Percentiles rank a stretch among this genome's conserved stretches.
Evolutionary conservation across 2,888 invertebrate species (phyloP).

Genomic region (Allophyes oxyacanthae): DNA sequence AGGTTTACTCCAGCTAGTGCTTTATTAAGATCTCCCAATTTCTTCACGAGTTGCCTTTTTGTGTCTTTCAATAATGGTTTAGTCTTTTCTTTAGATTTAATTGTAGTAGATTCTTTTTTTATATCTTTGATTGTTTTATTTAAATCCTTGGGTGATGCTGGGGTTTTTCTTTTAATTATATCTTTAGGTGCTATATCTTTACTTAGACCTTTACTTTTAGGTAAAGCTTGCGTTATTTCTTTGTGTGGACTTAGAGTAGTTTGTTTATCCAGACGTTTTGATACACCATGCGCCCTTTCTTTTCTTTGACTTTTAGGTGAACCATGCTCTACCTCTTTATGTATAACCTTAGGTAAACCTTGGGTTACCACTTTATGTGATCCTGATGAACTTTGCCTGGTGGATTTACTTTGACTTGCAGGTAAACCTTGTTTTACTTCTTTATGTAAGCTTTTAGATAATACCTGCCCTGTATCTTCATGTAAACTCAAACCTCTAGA

Average conservation of each 20-base stretch:
- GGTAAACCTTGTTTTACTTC: not conserved
- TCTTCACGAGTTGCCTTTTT: not conserved
- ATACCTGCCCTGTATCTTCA: not conserved
- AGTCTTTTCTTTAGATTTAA: not conserved
- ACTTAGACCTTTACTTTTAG: not conserved
- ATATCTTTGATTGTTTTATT: not conserved
- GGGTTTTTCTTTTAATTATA: not conserved
- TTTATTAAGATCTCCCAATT: conserved; percentile 2
- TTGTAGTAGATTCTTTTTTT: not conserved
- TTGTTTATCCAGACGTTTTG: not conserved
- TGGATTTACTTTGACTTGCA: not conserved
- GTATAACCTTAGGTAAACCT: not conserved
- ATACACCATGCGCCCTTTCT: not conserved
- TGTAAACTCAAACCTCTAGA: conserved; percentile 4
- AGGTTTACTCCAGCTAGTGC: not conserved
- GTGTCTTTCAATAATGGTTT: not conserved
- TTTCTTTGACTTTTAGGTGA: not conserved
- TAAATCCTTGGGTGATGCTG: not conserved
- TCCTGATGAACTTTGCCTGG: no score
- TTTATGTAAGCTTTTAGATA: not conserved
- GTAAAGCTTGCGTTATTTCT: not conserved
- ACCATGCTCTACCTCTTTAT: not conserved
- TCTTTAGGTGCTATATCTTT: not conserved
- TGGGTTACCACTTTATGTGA: not conserved
- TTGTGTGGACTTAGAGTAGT: not conserved